Conservation (phyloP, 2,113 vertebrate genomes). For the Lanius ludovicianus region DNA sequence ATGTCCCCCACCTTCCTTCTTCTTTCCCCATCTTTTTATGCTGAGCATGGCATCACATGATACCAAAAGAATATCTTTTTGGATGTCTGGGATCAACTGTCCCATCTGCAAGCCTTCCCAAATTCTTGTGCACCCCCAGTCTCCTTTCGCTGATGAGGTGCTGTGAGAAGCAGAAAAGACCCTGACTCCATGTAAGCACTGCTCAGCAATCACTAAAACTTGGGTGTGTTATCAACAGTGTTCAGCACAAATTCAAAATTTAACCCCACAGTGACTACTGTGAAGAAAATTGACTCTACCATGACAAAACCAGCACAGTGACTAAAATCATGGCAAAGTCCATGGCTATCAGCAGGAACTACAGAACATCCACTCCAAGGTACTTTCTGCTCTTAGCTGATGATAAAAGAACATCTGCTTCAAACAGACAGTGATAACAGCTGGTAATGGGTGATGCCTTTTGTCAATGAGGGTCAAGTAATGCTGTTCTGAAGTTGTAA, state of each 20-base stretch:
- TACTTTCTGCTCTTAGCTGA: not conserved
- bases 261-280: not conserved
- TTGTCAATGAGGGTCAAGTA: not conserved
- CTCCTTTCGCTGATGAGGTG: fast-evolving
- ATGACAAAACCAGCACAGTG: not conserved
- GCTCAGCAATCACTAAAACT: not conserved
- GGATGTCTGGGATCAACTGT: not conserved
- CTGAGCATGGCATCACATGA: not conserved
- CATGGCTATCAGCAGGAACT: not conserved
- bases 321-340: not conserved
- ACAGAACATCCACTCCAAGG: not conserved
- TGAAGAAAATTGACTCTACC: not conserved
- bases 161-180: not conserved
- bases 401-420: not conserved
- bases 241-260: not conserved
- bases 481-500: not conserved
- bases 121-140: not conserved
- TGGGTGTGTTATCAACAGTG: too few relatives aligned
- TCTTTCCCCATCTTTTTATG: not conserved
- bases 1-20: not conserved
- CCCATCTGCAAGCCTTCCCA: not conserved
- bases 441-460: not conserved
- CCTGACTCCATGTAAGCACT: not conserved
- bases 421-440: not conserved
- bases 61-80: not conserved